A percentile compares a stretch with the other conserved stretches of the same genome.
Evolutionary conservation across 2,797 vertebrate genomes (phyloP).

Genomic region (Cynopterus sphinx): DNA sequence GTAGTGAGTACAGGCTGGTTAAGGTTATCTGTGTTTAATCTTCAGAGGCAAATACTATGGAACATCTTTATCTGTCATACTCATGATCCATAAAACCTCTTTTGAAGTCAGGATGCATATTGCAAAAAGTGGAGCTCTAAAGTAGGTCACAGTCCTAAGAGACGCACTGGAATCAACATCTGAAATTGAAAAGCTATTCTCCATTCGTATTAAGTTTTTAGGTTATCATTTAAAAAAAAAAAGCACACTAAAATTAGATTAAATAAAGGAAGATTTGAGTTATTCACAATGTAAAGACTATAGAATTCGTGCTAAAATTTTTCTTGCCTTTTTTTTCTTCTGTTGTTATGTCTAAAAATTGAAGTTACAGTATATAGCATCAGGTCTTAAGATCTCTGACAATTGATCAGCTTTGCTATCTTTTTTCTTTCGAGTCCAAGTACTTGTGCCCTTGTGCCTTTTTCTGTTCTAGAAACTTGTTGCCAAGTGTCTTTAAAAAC

Average conservation of each 20-base stretch:
- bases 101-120: constrained; percentile 62
- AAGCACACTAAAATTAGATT: constrained; percentile 58
- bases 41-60: not conserved
- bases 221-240: constrained; percentile 66
- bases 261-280: constrained; percentile 32
- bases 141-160: constrained; percentile 77
- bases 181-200: constrained; percentile 77
- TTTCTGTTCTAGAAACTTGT: not conserved
- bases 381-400: not conserved
- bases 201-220: constrained; percentile 67
- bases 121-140: constrained; percentile 70
- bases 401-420: not conserved
- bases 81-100: constrained; percentile 39
- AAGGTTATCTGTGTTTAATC: not conserved
- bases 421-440: not conserved
- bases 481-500: constrained; percentile 54
- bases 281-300: constrained; percentile 17
- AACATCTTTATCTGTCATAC: constrained; percentile 46
- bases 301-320: not conserved
- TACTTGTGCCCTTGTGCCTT: not conserved
- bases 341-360: not conserved
- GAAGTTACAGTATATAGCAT: not conserved
- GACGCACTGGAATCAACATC: constrained; percentile 70
- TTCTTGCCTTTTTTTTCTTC: constrained; percentile 52
- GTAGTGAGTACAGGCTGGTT: not conserved